phyloP scores from a whole-genome alignment of 2,113 vertebrate species.

The Pseudonaja textilis region DNA sequence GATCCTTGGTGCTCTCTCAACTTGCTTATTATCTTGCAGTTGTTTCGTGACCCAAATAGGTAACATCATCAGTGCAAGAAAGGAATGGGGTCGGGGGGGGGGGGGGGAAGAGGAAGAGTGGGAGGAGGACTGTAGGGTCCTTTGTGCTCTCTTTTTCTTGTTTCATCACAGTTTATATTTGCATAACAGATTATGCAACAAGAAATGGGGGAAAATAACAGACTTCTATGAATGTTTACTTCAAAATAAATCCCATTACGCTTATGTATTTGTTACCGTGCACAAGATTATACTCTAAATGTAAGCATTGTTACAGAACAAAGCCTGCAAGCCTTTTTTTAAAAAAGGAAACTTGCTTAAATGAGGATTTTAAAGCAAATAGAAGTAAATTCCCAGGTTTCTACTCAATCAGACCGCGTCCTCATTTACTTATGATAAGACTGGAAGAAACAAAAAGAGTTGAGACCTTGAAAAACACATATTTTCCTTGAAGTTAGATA shows the following conservation, averaged over 20 bases:
- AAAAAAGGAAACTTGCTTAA: not conserved
- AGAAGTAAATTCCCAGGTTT: constrained; percentile 5
- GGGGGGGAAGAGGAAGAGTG: too few species aligned
- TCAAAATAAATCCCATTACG: not conserved
- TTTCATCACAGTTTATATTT: not conserved
- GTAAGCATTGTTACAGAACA: not conserved
- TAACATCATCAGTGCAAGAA: too few species aligned
- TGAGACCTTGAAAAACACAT: not conserved
- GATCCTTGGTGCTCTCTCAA: too few species aligned
- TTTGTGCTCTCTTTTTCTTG: not conserved
- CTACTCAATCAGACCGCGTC: not conserved
- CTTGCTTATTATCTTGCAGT: too few species aligned
- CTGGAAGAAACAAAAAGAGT: not conserved
- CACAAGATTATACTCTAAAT: not conserved
- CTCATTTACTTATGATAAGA: constrained; percentile 19
- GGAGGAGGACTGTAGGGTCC: too few species aligned
- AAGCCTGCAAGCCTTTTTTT: not conserved
- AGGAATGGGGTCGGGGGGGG: too few species aligned
- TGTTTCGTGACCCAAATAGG: too few species aligned
- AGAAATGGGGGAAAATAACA: not conserved
- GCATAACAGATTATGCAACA: not conserved
- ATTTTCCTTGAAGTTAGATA: not conserved
- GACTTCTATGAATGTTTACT: not conserved
- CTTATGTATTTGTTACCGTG: not conserved
- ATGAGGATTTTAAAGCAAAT: not conserved